A percentile compares a stretch with the other conserved stretches of the same genome.
phyloP scores from a whole-genome alignment of 2,113 vertebrate genomes.

The Myrmophylax atrothorax region DNA sequence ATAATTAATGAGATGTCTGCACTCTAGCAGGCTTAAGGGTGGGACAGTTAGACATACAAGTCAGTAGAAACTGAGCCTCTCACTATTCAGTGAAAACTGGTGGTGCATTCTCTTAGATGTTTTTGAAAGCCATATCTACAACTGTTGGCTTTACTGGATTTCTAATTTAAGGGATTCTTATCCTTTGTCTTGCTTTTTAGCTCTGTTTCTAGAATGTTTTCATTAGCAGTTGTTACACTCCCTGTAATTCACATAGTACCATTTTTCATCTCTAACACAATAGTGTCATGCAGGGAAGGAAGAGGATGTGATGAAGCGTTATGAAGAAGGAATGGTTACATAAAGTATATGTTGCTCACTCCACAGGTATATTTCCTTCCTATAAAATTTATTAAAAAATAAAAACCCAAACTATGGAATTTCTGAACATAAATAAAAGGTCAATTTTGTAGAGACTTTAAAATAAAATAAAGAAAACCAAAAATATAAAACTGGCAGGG shows the following conservation, averaged over 20 bases:
- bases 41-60: neutral
- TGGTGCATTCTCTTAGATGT: neutral
- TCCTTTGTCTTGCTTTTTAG: neutral
- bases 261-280: neutral
- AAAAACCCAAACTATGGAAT: neutral
- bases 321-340: neutral
- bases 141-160: neutral
- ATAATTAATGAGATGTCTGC: neutral
- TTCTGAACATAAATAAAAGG: rapidly evolving
- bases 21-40: neutral
- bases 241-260: neutral
- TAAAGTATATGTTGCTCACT: neutral
- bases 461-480: neutral
- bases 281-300: neutral
- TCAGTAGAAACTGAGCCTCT: neutral
- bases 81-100: neutral
- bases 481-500: neutral
- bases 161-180: neutral
- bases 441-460: neutral
- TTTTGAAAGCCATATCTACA: neutral
- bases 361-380: neutral
- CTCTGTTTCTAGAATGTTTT: neutral
- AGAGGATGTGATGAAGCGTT: neutral
- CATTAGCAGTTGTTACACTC: neutral
- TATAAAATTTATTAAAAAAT: neutral